phyloP scores from a whole-genome alignment of 2,888 invertebrate species.

The Cyclophora punctaria region DNA sequence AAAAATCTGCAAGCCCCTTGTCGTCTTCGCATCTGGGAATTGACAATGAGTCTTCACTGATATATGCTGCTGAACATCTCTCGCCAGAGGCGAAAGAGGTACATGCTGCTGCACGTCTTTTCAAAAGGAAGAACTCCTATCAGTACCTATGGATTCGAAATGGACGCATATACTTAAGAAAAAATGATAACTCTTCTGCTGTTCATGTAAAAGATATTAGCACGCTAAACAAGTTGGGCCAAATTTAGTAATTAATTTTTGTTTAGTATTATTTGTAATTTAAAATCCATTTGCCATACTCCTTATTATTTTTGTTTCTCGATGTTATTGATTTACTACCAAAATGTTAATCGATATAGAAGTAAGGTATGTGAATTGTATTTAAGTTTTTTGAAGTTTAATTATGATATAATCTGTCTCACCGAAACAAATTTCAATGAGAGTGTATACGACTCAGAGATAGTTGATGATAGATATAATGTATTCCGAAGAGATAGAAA shows the following conservation, averaged over 20 bases:
- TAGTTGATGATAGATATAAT: conserved; percentile 7
- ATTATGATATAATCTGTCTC: conserved; percentile 10
- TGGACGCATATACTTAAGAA: not conserved
- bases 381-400: conserved; percentile 3
- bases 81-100: too few species aligned
- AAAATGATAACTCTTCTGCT: not conserved
- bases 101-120: too few species aligned
- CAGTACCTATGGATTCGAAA: too few species aligned
- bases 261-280: too few species aligned
- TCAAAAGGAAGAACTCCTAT: too few species aligned
- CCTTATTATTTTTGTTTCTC: conserved; percentile 3
- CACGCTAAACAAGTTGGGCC: too few species aligned
- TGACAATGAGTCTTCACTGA: too few species aligned
- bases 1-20: too few species aligned
- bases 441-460: conserved; percentile 3
- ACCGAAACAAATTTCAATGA: conserved; percentile 9
- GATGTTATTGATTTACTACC: conserved; percentile 1
- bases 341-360: conserved; percentile 2
- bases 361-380: conserved; percentile 1
- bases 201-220: too few species aligned
- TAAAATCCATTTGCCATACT: not conserved
- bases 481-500: conserved; percentile 7
- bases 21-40: too few species aligned
- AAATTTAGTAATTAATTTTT: too few species aligned
- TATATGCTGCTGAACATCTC: too few species aligned